Evolutionary conservation across 2,888 invertebrate genomes (phyloP).

Genomic region (Apamea sordens): DNA sequence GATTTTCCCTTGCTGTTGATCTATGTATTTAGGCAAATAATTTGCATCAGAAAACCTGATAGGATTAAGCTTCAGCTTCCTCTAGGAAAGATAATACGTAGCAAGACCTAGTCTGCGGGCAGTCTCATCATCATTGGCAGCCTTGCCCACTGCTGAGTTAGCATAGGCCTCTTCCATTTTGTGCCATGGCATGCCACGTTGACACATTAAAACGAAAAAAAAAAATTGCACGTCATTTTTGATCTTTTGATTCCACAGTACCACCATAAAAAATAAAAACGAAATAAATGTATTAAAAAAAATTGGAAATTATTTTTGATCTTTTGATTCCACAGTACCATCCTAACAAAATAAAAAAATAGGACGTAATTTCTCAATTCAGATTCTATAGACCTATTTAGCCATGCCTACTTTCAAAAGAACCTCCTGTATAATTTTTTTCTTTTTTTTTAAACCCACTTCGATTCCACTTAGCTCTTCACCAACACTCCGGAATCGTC

Average conservation of each 20-base stretch:
- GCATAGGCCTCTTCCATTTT: neutral
- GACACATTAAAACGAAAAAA: neutral
- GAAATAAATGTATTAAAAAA: too few species aligned
- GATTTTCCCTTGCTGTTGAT: neutral
- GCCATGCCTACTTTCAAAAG: neutral
- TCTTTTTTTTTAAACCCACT: neutral
- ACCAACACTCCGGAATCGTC: neutral
- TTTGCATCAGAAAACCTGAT: too few species aligned
- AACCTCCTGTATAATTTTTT: too few species aligned
- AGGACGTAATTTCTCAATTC: too few species aligned
- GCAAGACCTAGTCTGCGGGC: neutral
- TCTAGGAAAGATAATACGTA: neutral
- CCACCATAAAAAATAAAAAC: too few species aligned
- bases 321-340: neutral
- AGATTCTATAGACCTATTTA: neutral
- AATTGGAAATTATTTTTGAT: too few species aligned
- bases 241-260: neutral
- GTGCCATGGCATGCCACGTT: neutral
- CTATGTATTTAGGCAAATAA: neutral
- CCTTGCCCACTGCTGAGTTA: neutral
- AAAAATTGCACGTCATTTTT: neutral
- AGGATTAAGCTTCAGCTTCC: neutral
- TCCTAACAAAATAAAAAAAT: too few species aligned
- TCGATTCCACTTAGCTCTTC: conserved; percentile 3
- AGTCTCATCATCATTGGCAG: neutral